These are phyloP conservation scores for Anorthoa munda DNA, from an alignment of 2,888 invertebrate species.

Conservation along the genomic window DNA sequence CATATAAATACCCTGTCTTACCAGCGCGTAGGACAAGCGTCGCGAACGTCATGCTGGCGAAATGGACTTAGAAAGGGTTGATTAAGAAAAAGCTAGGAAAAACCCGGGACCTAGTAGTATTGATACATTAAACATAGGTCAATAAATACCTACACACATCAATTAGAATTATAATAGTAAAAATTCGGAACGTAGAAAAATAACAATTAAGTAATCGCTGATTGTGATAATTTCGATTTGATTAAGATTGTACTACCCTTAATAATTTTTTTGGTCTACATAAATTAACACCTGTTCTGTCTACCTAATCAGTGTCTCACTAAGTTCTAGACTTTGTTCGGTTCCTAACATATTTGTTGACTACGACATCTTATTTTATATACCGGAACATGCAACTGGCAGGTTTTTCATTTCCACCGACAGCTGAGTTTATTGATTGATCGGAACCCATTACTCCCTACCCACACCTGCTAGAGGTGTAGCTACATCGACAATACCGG, in stretches of 20 bases:
- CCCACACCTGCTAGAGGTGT: conserved; percentile 28
- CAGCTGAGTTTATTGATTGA: conserved; percentile 51
- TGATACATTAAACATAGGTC: background rate
- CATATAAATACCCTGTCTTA: conserved; percentile 67
- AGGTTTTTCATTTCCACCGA: conserved; percentile 35
- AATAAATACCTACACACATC: background rate
- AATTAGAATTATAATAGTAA: background rate
- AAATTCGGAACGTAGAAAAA: background rate
- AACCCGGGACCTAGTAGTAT: background rate
- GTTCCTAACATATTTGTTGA: background rate
- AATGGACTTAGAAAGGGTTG: conserved; percentile 32
- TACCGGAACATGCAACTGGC: conserved; percentile 25
- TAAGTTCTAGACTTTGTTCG: background rate
- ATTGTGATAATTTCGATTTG: background rate
- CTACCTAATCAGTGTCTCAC: background rate
- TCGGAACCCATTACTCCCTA: conserved; percentile 43
- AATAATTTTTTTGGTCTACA: background rate
- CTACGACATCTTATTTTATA: background rate
- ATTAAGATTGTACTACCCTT: background rate
- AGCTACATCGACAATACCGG: conserved; percentile 13
- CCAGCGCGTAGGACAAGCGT: conserved; percentile 28
- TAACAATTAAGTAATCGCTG: background rate
- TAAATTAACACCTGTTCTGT: background rate
- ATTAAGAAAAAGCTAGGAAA: conserved; percentile 16
- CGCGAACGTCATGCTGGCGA: conserved; percentile 30